Evolutionary conservation across 2,888 invertebrate species (phyloP).

Genomic region (Monopis laevigella): DNA sequence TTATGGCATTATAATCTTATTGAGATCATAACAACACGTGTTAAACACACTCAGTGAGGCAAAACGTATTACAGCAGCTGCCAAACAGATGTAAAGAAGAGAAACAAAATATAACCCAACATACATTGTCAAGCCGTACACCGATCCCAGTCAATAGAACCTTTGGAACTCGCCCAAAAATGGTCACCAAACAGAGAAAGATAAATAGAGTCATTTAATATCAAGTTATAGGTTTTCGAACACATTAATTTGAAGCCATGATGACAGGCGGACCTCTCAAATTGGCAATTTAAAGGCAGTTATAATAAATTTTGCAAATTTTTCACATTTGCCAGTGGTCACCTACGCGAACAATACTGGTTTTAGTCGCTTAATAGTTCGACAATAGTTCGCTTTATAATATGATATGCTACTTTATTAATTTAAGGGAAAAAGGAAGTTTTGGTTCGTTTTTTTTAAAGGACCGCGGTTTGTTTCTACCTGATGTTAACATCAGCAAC

Average conservation of each 20-base stretch:
- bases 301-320: constrained; percentile 43
- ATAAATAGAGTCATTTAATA: constrained; percentile 11
- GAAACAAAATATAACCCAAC: constrained; percentile 7
- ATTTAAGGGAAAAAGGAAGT: too few relatives aligned
- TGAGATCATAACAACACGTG: constrained; percentile 27
- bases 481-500: too few relatives aligned
- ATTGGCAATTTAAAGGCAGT: constrained; percentile 50
- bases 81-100: constrained; percentile 33
- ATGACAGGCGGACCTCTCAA: constrained; percentile 29
- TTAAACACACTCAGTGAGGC: constrained; percentile 31
- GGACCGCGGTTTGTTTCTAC: too few relatives aligned
- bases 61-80: constrained; percentile 35
- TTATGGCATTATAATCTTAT: background rate
- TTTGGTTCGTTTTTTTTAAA: too few relatives aligned
- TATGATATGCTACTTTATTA: too few relatives aligned
- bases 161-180: constrained; percentile 11
- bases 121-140: constrained; percentile 6
- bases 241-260: constrained; percentile 19
- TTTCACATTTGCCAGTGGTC: constrained; percentile 32
- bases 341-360: constrained; percentile 25
- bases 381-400: too few relatives aligned
- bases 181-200: constrained; percentile 6
- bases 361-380: constrained; percentile 4
- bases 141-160: background rate
- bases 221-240: constrained; percentile 11